These are phyloP conservation scores for Sinocyclocheilus grahami DNA, from an alignment of 2,113 vertebrate genomes.

Conservation along the genomic window DNA sequence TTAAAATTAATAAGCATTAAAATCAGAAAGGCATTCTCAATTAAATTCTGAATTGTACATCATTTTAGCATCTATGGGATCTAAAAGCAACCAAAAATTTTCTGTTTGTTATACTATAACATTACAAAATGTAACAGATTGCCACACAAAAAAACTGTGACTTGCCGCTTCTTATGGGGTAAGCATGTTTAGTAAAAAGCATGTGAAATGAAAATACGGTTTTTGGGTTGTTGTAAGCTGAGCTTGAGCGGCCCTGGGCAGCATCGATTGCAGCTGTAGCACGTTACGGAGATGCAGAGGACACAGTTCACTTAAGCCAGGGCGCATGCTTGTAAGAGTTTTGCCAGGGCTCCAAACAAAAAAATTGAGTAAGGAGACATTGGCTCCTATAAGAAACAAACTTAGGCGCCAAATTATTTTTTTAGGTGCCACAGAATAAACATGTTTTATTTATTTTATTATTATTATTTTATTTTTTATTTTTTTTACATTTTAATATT, in stretches of 20 bases:
- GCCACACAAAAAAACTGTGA: background rate
- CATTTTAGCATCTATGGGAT: background rate
- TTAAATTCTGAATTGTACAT: too few species aligned
- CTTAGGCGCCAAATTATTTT: too few species aligned
- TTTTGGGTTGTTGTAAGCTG: constrained; percentile 69
- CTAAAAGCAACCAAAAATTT: background rate
- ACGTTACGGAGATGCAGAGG: constrained; percentile 79
- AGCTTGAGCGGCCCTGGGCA: constrained; percentile 69
- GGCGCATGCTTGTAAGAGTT: background rate
- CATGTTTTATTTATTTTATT: too few species aligned
- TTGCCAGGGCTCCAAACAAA: background rate
- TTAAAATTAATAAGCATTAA: background rate
- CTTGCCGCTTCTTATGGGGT: background rate
- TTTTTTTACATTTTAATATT: too few species aligned
- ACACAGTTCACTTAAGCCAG: constrained; percentile 79
- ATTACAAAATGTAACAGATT: constrained; percentile 8
- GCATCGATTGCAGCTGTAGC: constrained; percentile 83
- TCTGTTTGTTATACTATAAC: background rate
- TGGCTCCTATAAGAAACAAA: too few species aligned
- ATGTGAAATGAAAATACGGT: constrained; percentile 58
- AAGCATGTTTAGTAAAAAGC: background rate
- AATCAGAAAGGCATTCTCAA: too few species aligned
- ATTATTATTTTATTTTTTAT: too few species aligned
- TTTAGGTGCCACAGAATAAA: too few species aligned
- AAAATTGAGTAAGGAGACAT: too few species aligned